These are phyloP conservation scores for Trogon melanurus DNA, from an alignment of 2,113 vertebrate species.

Conservation along the genomic window DNA sequence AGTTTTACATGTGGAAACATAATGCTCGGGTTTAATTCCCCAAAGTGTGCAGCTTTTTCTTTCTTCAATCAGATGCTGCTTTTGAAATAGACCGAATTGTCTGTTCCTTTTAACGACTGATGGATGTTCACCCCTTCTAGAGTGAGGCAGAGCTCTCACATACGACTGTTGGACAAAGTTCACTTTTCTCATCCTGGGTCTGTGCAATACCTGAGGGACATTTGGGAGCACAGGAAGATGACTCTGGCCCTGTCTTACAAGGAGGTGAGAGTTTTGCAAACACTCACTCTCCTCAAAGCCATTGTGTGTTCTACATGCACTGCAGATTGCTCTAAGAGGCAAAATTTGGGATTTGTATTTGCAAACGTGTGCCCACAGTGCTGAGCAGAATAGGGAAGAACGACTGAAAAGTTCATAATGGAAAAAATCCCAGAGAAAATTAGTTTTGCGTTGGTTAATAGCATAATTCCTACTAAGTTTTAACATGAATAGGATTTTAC, in stretches of 20 bases:
- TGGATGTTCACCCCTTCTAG: background rate
- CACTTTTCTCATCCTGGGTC: background rate
- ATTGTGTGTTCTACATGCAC: background rate
- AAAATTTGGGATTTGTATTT: background rate
- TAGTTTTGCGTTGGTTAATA: background rate
- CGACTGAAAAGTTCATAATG: too few relatives aligned
- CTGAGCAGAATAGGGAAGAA: accelerated
- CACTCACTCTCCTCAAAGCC: accelerated
- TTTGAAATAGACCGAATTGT: background rate
- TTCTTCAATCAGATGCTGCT: background rate
- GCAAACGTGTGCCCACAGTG: accelerated
- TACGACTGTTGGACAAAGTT: background rate
- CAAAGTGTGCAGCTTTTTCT: background rate
- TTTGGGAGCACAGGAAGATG: accelerated
- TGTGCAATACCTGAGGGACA: accelerated
- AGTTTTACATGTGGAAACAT: background rate
- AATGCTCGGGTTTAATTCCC: background rate
- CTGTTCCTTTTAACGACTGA: background rate
- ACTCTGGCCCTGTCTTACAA: background rate
- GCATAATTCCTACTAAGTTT: background rate
- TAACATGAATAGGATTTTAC: background rate
- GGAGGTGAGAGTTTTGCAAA: background rate
- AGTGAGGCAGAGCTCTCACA: background rate
- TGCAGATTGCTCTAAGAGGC: background rate
- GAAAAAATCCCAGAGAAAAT: background rate